Percentiles rank a stretch among this genome's conserved stretches.
Evolutionary conservation across 2,797 vertebrate genomes (phyloP).

Genomic region (Acomys russatus): DNA sequence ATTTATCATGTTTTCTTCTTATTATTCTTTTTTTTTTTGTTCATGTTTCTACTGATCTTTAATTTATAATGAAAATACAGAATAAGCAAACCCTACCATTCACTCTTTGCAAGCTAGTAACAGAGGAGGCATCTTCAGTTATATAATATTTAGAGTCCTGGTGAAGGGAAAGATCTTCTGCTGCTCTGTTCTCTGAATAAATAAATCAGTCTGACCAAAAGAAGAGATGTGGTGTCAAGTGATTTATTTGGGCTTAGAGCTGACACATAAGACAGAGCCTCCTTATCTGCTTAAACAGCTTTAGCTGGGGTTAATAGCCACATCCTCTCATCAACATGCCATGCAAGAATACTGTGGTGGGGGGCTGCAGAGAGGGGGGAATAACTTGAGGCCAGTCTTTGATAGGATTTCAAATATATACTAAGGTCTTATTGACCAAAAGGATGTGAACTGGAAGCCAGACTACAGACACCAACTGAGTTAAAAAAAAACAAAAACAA

Average conservation of each 20-base stretch:
- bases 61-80: constrained; percentile 47
- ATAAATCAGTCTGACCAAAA: constrained; percentile 77
- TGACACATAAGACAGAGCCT: constrained; percentile 72
- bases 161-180: constrained; percentile 63
- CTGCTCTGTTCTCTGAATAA: constrained; percentile 66
- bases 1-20: not conserved
- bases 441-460: not conserved
- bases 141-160: constrained; percentile 74
- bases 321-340: constrained; percentile 52
- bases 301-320: constrained; percentile 61
- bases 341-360: not conserved
- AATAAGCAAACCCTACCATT: not conserved
- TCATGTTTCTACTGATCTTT: constrained; percentile 22
- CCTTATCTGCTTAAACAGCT: constrained; percentile 73
- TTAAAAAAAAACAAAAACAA: not conserved
- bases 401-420: constrained; percentile 51
- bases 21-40: not conserved
- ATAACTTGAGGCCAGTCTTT: constrained; percentile 48
- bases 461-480: not conserved
- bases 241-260: constrained; percentile 74
- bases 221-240: constrained; percentile 73
- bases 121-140: constrained; percentile 31
- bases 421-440: not conserved
- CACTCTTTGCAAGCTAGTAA: constrained; percentile 17
- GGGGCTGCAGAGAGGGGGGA: not conserved